Percentiles rank a stretch among this genome's conserved stretches.
Evolutionary conservation across 2,797 vertebrate species (phyloP).

Genomic region (Enteromius unitaeniatus): DNA sequence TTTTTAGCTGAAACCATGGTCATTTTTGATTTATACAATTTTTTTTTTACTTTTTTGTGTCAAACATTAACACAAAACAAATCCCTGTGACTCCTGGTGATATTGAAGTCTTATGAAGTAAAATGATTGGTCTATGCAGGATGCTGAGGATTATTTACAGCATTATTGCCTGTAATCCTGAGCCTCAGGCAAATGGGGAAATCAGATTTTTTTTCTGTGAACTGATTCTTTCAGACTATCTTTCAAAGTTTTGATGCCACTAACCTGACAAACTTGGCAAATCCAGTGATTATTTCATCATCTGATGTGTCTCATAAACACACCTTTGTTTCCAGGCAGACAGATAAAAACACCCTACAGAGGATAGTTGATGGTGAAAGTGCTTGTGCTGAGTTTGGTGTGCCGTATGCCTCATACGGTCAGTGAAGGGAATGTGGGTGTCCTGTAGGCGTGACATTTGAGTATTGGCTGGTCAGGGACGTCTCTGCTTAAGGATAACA

Average conservation of each 20-base stretch:
- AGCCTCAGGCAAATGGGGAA: neutral
- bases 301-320: neutral
- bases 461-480: neutral
- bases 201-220: neutral
- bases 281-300: conserved; percentile 3
- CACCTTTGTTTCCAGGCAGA: neutral
- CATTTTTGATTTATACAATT: neutral
- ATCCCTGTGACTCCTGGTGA: neutral
- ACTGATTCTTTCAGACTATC: neutral
- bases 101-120: neutral
- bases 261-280: neutral
- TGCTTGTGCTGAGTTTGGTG: neutral
- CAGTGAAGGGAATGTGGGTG: conserved; percentile 15
- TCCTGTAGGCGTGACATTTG: neutral
- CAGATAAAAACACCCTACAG: neutral
- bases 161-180: neutral
- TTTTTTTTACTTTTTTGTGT: too few species aligned
- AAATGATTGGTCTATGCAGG: neutral
- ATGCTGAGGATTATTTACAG: neutral
- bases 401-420: neutral
- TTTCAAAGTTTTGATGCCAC: neutral
- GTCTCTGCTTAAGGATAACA: neutral
- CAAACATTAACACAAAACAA: neutral
- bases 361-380: neutral
- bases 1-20: neutral